Evolutionary conservation across 2,888 invertebrate species (phyloP).

Genomic region (Andrena marginata): DNA sequence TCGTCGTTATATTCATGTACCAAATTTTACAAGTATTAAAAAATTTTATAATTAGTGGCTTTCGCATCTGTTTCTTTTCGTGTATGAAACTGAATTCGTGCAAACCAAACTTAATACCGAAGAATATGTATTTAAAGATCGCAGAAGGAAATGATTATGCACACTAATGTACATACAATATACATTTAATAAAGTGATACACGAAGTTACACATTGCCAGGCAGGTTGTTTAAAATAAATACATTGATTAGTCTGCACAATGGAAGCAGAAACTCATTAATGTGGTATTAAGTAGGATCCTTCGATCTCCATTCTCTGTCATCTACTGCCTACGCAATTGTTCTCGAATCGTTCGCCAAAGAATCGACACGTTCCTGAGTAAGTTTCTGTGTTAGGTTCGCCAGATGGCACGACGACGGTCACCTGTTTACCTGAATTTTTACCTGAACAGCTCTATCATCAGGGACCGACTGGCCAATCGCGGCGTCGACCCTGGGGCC

Average conservation of each 20-base stretch:
- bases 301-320: background rate
- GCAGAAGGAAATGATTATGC: too few relatives aligned
- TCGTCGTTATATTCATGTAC: background rate
- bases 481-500: slow-evolving; percentile 66
- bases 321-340: slow-evolving; percentile 29
- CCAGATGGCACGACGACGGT: slow-evolving; percentile 71
- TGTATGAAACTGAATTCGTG: background rate
- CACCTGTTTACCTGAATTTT: slow-evolving; percentile 73
- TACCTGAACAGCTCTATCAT: slow-evolving; percentile 55
- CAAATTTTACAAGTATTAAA: background rate
- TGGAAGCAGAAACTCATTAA: background rate
- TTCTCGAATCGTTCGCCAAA: slow-evolving; percentile 26
- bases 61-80: background rate
- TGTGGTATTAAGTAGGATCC: background rate
- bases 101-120: background rate
- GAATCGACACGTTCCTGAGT: background rate
- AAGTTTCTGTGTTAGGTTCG: slow-evolving; percentile 35
- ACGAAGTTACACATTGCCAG: too few relatives aligned
- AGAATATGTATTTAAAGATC: too few relatives aligned
- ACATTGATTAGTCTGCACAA: background rate
- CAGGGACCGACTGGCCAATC: slow-evolving; percentile 63
- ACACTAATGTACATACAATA: too few relatives aligned
- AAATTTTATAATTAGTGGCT: background rate
- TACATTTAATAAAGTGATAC: too few relatives aligned
- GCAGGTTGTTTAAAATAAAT: too few relatives aligned